Base-by-base conservation (phyloP, 2,113 vertebrate genomes). In the Aldabrachelys gigantea region DNA sequence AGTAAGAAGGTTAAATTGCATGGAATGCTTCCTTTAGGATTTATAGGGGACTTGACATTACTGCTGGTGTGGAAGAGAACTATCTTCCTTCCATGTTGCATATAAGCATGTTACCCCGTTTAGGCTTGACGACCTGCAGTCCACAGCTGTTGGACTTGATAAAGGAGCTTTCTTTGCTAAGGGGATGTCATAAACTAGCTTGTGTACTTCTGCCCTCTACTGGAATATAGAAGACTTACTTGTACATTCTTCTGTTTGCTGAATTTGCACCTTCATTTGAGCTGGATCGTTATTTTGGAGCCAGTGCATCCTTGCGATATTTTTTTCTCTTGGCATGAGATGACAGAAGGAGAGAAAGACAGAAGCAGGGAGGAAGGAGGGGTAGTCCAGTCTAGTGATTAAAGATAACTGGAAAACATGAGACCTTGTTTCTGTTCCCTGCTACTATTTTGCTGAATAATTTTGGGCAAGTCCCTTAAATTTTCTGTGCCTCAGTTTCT, bases 261-360 rank as follows among this genome's bases (percentile, higher is more conserved):
- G 84, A 94, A 69, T 53, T 19, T 88, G 80, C 56, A 75, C 87
- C 91, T 93, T 5, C 1, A 1, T 91, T 88, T 90, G 76, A 85
- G 84, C 95, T 69, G 35, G 1, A 1, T 16, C 69, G 29, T 21
- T 91, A 80, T 8, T 41, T 31, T 29, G 49, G 44, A 92, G 59
- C n/a, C 87, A 17, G 84, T 16, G 9, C 11, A 16, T 38, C 53
- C 54, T 88, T 94, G 54, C 76, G 79, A 90, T 27, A 87, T 75
- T 57, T 86, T 78, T 94, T 91, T 93, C 85, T 91, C 75, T 76
- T 47, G 24, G 59, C 94, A 62, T 87, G 21, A 92, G 89, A 86
- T 69, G 52, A 54, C 94, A 87, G 72, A 44, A 89, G 84, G 12
- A 91, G 72, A 38, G 38, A 38, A 83, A 80, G 44, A 91, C 50